These are phyloP conservation scores for Acrobasis suavella DNA, from an alignment of 2,888 invertebrate species.

Conservation along the genomic window DNA sequence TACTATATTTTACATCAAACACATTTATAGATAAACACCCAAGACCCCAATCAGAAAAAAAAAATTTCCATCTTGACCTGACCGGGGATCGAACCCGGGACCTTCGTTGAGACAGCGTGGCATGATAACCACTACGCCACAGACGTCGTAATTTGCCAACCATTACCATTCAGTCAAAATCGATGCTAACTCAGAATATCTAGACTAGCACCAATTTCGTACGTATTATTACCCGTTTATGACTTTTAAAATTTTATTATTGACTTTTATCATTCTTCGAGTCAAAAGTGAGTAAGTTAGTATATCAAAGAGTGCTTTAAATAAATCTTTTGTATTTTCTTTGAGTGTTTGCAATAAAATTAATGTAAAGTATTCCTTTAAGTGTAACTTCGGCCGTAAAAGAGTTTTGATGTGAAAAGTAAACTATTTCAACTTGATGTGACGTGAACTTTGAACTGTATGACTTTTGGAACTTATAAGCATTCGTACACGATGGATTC, in stretches of 20 bases:
- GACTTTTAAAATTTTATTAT: slow-evolving; percentile 9
- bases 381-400: slow-evolving; percentile 1
- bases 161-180: too few relatives aligned
- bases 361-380: background rate
- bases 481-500: background rate
- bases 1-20: too few relatives aligned
- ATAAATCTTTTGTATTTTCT: background rate
- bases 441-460: background rate
- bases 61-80: too few relatives aligned
- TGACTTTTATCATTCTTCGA: slow-evolving; percentile 10
- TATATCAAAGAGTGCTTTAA: slow-evolving; percentile 8
- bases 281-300: background rate
- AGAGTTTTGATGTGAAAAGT: slow-evolving; percentile 1
- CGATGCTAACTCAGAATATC: background rate
- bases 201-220: background rate
- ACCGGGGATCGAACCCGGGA: too few relatives aligned
- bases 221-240: background rate
- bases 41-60: too few relatives aligned
- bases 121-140: too few relatives aligned
- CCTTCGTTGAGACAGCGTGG: too few relatives aligned
- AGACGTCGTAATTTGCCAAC: too few relatives aligned
- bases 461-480: background rate
- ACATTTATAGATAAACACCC: too few relatives aligned
- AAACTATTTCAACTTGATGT: background rate
- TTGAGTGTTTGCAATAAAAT: slow-evolving; percentile 1